phyloP scores from a whole-genome alignment of 2,797 vertebrate genomes.

The Borostomias antarcticus region DNA sequence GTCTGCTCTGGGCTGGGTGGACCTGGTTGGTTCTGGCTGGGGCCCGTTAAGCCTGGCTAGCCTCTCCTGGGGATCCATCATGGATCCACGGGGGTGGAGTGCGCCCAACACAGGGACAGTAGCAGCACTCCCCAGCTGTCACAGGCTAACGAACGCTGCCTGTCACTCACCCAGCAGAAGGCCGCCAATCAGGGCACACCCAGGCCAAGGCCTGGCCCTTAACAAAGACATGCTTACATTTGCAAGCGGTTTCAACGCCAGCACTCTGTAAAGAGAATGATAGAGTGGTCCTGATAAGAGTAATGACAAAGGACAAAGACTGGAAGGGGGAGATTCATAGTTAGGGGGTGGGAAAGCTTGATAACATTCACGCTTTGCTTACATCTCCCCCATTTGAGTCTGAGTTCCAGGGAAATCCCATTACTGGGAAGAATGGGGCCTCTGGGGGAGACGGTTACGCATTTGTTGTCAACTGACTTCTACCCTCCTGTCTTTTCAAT shows the following conservation, averaged over 20 bases:
- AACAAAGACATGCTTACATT: conserved; percentile 81
- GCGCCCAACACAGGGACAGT: conserved; percentile 12
- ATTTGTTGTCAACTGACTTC: conserved; percentile 34
- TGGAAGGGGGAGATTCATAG: conserved; percentile 58
- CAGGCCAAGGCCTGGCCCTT: conserved; percentile 56
- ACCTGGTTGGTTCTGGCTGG: conserved; percentile 30
- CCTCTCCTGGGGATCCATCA: conserved; percentile 30
- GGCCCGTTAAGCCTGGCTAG: conserved; percentile 11
- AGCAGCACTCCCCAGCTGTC: conserved; percentile 64
- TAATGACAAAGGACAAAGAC: conserved; percentile 72
- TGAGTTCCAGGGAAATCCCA: conserved; percentile 69
- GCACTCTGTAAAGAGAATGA: conserved; percentile 71
- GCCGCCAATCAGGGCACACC: conserved; percentile 77
- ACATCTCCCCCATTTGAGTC: conserved; percentile 76
- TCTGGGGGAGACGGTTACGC: conserved; percentile 37
- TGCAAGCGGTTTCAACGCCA: conserved; percentile 67
- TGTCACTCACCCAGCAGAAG: conserved; percentile 80
- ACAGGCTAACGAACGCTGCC: conserved; percentile 65
- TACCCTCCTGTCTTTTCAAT: conserved; percentile 16
- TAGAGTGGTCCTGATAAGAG: conserved; percentile 80
- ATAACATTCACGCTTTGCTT: conserved; percentile 78
- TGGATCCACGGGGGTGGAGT: conserved; percentile 18
- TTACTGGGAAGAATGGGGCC: conserved; percentile 60
- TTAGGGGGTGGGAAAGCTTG: conserved; percentile 69
- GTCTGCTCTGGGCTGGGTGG: conserved; percentile 34